Base-by-base conservation (phyloP, 2,797 vertebrate species). In the Neopelma chrysocephalum region DNA sequence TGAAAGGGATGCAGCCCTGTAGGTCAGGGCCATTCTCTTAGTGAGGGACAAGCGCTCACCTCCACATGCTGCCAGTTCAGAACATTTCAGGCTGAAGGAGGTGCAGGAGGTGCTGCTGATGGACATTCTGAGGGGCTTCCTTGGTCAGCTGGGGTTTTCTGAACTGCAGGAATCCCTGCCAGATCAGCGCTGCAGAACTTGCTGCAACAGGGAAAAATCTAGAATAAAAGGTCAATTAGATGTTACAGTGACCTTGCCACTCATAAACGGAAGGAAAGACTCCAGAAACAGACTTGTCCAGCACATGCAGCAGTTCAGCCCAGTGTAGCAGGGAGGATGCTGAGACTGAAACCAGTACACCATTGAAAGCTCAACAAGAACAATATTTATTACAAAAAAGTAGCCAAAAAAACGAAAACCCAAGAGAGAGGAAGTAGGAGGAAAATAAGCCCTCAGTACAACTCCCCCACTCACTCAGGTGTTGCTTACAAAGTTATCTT, bases 11-110 rank as follows among this genome's bases (percentile, higher is more conserved):
- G 9, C 34, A 66, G 69, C 32, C 11, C 36, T 60, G 21, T 34
- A 65, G n/a, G 36, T 72, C 45, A 57, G 69, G 34, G 45, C 34
- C 21, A 11, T 34, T 58, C 23, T 58, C n/a, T 47, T 61, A 12
- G 40, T 0, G 0, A 81, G 23, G 31, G 23, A 38, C 36, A 73
- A 73, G 22, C 0, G 3, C 32, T 57, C 1, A 3, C 11, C 40
- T 62, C 64, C 26, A 58, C 23, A 15, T 25, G 36, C n/a, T 47
- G 50, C 26, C n/a, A 50, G 1, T 36, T 89, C 45, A 51, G 34
- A 70, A 43, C 15, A 26, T 66, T 89, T 32, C 12, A 12, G 57
- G 62, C 19, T 78, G 19, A 78, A 53, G 23, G 34, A 75, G 57
- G 25, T 38, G 38, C 13, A 3, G 2, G 25, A 50, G 36, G 54